Evolutionary conservation across 2,888 invertebrate species (phyloP), one percentile per base, ranked within the genome.

Genomic region (Drosophila birchii): DNA sequence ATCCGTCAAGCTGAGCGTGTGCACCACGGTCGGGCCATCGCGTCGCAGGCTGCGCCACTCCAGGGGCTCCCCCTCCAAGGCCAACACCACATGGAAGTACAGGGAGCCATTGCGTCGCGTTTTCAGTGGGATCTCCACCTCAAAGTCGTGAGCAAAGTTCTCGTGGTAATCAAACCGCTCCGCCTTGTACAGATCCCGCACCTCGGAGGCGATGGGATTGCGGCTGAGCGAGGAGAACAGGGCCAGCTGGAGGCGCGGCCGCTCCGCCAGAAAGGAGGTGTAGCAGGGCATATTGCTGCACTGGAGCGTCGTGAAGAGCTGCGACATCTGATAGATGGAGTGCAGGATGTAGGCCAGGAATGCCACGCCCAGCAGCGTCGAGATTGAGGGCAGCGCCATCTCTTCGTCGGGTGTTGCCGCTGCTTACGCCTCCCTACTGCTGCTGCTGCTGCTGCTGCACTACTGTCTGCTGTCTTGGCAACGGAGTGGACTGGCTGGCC

Each of bases 21-120:
- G 93, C 78, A 94, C 93, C 1, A 94, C 94, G 26, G 95, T 94
- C 26, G 95, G 94, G 39, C 95, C 95, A 12, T 93, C 94, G 20
- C 93, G 93, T 74, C 94, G 93, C 34, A 95, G 93, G 34, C 94
- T 94, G 57, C 93, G 93, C 91, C 95, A 95, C 63, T 94, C 94
- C 0, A 94, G 87, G 3, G 93, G 93, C 39, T 90, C 93, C 36
- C 94, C 94, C 70, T 94, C 92, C 57, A 95, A 94, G 20, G 95
- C 94, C 39, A 96, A 89, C 54, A 96, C 94, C 3, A 96, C 94
- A 92, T 97, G 97, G 89, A 98, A 94, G 90, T 94, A 96, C 51
- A 98, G 91, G 8, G 96, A 96, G 1, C 98, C 98, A 94, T 98
- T 98, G 66, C 95, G 94, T 16, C 96, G 94, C 0, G 96, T 97